Base-by-base conservation (phyloP, 1,140 invertebrate genomes). In the Hypsibius dujardini region DNA sequence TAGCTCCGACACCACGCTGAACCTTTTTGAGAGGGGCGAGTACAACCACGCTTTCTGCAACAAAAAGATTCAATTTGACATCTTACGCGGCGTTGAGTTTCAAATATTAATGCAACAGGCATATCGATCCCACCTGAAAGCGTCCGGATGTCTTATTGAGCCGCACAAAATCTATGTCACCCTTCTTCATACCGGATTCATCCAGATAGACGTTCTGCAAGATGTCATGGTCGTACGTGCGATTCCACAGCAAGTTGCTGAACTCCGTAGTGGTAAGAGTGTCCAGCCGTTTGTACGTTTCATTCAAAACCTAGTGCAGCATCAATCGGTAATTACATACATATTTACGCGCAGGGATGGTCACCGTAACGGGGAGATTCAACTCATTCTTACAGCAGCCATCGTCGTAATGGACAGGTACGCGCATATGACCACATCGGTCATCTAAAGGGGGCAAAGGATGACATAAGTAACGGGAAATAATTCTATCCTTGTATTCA, bases 11-110 rank as follows among this genome's bases (percentile, higher is more conserved):
- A 42, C 7, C 12, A 67, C 62, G 42, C 12, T 15, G 12, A 67
- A 42, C 12, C 12, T 15, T 12, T 42, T 12, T 3, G 12, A 15
- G 12, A 12, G 7, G 3, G 62, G 12, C 12, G 42, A 67, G 45
- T 67, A 67, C 12, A 12, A 15, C 62, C 62, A 67, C 45, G 62
- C 42, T 67, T 67, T 42, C 62, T 67, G 62, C 7, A 67, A 67
- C 12, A 15, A 7, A 45, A 45, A 15, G 7, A 67, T 28, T 28
- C 28, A 28, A 28, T 28, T 28, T 28, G 28, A 28, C 28, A 28
- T 28, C 28, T 0, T 28, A 28, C 28, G 28, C 28, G 28, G 28
- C 28, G 28, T 28, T 28, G 28, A 28, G 28, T 28, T 28, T 28
- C 28, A 28, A 28, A 28, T 28, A 28, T 28, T 0, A 28, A 28